Percentiles rank a stretch among this genome's conserved stretches.
phyloP scores from a whole-genome alignment of 1,140 invertebrate species.

The Galendromus occidentalis region DNA sequence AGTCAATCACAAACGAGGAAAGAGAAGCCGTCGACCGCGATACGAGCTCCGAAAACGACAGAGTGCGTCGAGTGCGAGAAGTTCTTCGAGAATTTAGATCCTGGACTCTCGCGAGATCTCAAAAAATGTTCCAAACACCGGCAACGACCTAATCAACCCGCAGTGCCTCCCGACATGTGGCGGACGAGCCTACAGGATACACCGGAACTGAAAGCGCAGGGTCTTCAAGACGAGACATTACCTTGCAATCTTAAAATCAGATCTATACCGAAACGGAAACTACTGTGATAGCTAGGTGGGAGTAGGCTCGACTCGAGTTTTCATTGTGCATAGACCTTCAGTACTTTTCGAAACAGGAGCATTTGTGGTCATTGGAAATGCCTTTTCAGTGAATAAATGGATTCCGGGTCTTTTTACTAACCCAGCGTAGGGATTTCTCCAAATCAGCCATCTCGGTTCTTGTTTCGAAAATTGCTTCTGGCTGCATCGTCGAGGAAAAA shows the following conservation, averaged over 20 bases:
- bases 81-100: not conserved
- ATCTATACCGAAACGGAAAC: no score
- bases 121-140: not conserved
- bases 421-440: no score
- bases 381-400: no score
- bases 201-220: not conserved
- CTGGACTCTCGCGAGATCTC: not conserved
- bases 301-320: no score
- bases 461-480: no score
- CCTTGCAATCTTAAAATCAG: not conserved
- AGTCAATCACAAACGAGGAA: not conserved
- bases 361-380: no score
- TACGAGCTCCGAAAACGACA: not conserved
- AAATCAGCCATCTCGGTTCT: no score
- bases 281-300: no score
- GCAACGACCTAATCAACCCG: not conserved
- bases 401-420: no score
- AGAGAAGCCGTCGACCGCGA: not conserved
- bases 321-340: no score
- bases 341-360: no score
- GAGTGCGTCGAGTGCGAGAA: not conserved
- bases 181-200: not conserved
- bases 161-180: not conserved
- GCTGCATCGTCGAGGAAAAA: no score
- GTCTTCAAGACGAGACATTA: not conserved